phyloP scores from a whole-genome alignment of 1,140 invertebrate genomes.

The Araneus ventricosus region DNA sequence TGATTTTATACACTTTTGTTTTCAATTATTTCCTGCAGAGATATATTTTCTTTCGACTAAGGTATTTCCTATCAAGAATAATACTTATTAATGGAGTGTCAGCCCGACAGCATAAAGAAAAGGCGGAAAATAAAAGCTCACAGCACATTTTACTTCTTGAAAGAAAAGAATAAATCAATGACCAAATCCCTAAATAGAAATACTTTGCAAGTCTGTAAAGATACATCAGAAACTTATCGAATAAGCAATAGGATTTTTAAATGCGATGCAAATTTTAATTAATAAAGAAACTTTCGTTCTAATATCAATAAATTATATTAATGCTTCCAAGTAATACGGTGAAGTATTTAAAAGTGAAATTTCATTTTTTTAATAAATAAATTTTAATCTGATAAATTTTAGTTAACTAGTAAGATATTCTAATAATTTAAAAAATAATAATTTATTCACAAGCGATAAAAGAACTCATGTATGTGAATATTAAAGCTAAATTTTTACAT shows the following conservation, averaged over 20 bases:
- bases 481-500: too few species aligned
- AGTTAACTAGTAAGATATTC: too few species aligned
- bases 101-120: not conserved
- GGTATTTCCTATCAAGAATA: constrained; percentile 9
- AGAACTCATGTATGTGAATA: too few species aligned
- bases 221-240: too few species aligned
- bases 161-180: constrained; percentile 17
- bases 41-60: constrained; percentile 16
- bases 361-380: too few species aligned
- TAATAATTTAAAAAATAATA: too few species aligned
- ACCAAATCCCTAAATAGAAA: not conserved
- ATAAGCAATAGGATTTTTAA: not conserved
- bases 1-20: constrained; percentile 53
- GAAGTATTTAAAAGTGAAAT: too few species aligned
- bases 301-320: not conserved
- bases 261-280: not conserved
- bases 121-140: not conserved
- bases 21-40: constrained; percentile 53
- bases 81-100: constrained; percentile 47
- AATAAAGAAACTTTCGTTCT: not conserved
- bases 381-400: too few species aligned
- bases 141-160: not conserved
- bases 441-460: too few species aligned
- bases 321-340: too few species aligned
- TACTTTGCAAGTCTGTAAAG: not conserved